Evolutionary conservation across 2,797 vertebrate species (phyloP), one percentile per base, ranked within the genome.

Genomic region (Coregonus sp.): DNA sequence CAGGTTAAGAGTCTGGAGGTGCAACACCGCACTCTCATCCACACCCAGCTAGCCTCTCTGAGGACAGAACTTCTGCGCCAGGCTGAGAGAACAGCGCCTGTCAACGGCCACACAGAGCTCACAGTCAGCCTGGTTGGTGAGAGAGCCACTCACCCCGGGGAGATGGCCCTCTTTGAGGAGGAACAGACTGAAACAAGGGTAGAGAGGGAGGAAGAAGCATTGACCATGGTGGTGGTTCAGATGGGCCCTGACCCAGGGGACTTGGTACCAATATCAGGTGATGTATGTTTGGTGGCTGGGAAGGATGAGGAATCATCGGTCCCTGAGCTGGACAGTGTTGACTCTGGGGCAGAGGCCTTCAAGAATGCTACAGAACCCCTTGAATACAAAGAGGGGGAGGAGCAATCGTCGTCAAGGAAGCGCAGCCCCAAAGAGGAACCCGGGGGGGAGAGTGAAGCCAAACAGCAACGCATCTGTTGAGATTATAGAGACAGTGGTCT

Each of bases 1-100:
- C 80, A 88, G 82, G 77, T 89, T 73, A 78, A 86, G 40, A 81
- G 68, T 52, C 71, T 87, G 80, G 80, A 89, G 67, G 70, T 59
- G 3, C 82, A 85, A 54, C 87, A 85, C 72, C 76, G 68, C 20
- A 82, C 87, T 31, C 82, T 86, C 18, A 83, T 86, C 12, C 84
- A 86, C 69, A 76, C 86, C 40, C 78, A 82, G 70, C 78, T 89
- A 63, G 81, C 84, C 40, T 82, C 80, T 15, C 78, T 84, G 51
- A 73, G 67, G 65, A 81, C 82, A 51, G 83, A 88, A 80, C 61
- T 47, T 47, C 40, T 85, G 63, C 72, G 72, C 9, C 82, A 78
- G 52, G 61, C 76, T 18, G 69, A 61, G 5, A 11, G 25, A 25
- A 51, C 54, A 15, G 20, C 83, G 33, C 25, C 81, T 4, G 69